Conservation (phyloP, 2,797 vertebrate species). For the Pangasius djambal region DNA sequence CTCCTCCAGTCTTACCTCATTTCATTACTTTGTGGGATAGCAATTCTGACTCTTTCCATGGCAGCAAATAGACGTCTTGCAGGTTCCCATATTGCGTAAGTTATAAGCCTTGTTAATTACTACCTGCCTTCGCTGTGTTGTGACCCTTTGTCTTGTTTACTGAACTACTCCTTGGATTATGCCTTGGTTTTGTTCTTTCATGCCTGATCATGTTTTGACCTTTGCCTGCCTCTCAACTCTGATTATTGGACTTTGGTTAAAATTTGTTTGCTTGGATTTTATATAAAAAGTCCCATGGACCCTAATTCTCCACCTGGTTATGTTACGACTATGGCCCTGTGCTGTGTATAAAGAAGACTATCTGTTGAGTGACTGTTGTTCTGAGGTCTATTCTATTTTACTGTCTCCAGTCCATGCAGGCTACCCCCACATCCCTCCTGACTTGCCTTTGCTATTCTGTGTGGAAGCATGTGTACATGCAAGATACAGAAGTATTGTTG, state of each 20-base stretch:
- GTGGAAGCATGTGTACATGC: conserved; percentile 17
- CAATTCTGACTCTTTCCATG: not conserved
- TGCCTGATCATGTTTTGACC: not conserved
- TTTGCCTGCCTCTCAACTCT: not conserved
- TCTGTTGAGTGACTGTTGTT: not conserved
- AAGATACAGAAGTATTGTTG: conserved; percentile 22
- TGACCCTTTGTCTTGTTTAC: not conserved
- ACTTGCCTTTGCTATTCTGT: conserved; percentile 28
- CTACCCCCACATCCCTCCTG: conserved; percentile 14
- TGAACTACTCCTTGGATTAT: not conserved
- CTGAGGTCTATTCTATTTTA: not conserved
- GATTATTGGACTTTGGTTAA: not conserved
- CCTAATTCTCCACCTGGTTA: not conserved
- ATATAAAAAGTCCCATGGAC: not conserved
- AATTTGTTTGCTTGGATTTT: not conserved
- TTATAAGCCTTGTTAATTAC: not conserved
- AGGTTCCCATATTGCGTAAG: not conserved
- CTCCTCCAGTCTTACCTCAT: not conserved
- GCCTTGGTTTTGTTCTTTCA: not conserved
- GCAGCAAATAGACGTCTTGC: not conserved
- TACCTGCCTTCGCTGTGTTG: not conserved
- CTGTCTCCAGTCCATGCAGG: conserved; percentile 8
- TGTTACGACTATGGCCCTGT: not conserved
- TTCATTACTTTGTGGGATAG: not conserved
- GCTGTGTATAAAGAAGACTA: not conserved